These are phyloP conservation scores for Eupithecia subumbrata DNA, from an alignment of 2,888 invertebrate genomes.

Conservation along the genomic window DNA sequence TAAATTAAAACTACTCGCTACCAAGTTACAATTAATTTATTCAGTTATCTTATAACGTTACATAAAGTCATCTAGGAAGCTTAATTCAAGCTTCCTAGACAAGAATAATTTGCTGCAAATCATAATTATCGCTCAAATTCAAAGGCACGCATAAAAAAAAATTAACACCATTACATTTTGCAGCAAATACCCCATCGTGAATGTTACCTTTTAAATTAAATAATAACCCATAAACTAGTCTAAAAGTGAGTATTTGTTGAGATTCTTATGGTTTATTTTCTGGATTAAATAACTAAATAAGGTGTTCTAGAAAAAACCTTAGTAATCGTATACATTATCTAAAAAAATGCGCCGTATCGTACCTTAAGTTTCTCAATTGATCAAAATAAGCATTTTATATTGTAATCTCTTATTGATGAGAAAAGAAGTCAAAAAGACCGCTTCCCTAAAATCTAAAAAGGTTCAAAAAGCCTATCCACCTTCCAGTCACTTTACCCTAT, in stretches of 20 bases:
- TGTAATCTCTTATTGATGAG: background rate
- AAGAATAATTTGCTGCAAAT: slow-evolving; percentile 43
- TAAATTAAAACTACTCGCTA: background rate
- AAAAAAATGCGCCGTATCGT: background rate
- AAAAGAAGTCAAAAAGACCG: background rate
- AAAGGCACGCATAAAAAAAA: background rate
- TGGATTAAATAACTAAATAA: background rate
- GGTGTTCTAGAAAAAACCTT: background rate
- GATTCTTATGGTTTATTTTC: background rate
- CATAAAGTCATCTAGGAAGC: slow-evolving; percentile 45
- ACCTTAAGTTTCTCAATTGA: background rate
- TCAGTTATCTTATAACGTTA: background rate
- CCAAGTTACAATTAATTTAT: background rate
- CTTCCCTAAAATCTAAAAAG: background rate
- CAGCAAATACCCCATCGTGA: slow-evolving; percentile 53
- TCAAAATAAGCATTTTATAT: background rate
- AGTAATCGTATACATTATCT: background rate
- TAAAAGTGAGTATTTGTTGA: slow-evolving; percentile 21
- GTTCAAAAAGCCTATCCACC: background rate
- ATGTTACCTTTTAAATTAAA: slow-evolving; percentile 21
- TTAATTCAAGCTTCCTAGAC: slow-evolving; percentile 42
- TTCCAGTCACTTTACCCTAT: background rate
- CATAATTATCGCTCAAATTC: slow-evolving; percentile 25
- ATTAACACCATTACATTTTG: slow-evolving; percentile 37
- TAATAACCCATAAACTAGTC: slow-evolving; percentile 24